Conservation (phyloP, 64 coral and sea anemone genomes). For the Catalaphyllia jardinei region DNA sequence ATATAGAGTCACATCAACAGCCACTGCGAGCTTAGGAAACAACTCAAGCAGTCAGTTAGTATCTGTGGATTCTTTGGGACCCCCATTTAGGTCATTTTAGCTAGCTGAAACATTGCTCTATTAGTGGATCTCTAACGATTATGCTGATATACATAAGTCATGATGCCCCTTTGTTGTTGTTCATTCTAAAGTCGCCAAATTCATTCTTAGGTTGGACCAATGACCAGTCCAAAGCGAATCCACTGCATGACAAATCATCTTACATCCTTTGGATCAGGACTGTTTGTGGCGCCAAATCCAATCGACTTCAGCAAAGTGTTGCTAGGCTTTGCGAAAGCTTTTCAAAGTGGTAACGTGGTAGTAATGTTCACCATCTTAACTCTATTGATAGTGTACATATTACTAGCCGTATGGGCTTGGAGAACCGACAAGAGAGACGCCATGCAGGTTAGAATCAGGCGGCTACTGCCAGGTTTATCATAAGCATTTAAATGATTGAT, state of each 20-base stretch:
- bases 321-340: constrained; percentile 57
- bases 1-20: too few relatives aligned
- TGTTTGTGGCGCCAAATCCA: constrained; percentile 76
- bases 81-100: too few relatives aligned
- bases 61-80: too few relatives aligned
- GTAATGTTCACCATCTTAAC: constrained; percentile 66
- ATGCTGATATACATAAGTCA: too few relatives aligned
- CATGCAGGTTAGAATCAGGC: constrained; percentile 33
- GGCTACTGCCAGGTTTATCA: too few relatives aligned
- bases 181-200: not conserved
- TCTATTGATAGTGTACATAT: constrained; percentile 43
- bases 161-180: too few relatives aligned
- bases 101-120: too few relatives aligned
- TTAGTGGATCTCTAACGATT: too few relatives aligned
- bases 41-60: too few relatives aligned
- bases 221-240: constrained; percentile 54
- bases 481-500: too few relatives aligned
- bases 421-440: constrained; percentile 60
- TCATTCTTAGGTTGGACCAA: constrained; percentile 56
- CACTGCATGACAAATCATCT: constrained; percentile 77
- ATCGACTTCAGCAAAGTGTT: constrained; percentile 77
- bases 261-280: constrained; percentile 77
- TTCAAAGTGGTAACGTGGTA: constrained; percentile 75
- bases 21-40: too few relatives aligned
- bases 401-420: constrained; percentile 60